Evolutionary conservation across 1,140 invertebrate genomes (phyloP), one percentile per base, ranked within the genome.

Genomic region (Bombus ignitus): DNA sequence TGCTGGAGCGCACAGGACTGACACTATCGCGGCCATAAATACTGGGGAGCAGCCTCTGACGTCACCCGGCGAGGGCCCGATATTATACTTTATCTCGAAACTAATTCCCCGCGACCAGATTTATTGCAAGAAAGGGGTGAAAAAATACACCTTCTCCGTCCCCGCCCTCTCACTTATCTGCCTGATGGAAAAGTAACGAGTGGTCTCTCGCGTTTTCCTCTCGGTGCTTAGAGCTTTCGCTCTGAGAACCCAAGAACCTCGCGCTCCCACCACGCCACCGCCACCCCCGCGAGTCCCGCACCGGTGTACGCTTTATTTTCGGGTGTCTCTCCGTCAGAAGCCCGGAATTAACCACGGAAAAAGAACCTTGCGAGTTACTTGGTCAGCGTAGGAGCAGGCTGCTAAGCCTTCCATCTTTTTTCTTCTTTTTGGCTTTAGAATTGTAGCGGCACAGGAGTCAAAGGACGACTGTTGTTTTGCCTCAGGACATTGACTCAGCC

Each of bases 31-130:
- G 88, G 85, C 89, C 92, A 93, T 93, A 93, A 93, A 93, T 93
- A 93, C 89, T 91, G 87, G 89, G 91, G 87, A 91, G 90, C 89
- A 93, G 93, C 91, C 93, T 93, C 93, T 93, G 93, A 93, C 93
- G 93, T 93, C 93, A 93, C 90, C 92, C 86, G 86, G 87, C 90
- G 91, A 92, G 91, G 92, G 93, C 90, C 92, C 92, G 93, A 93
- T 93, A 93, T 93, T 93, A 93, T 93, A 93, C 93, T 93, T 93
- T 93, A 93, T 93, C 93, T 93, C 92, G 89, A 93, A 93, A 93
- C 93, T 93, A 93, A 93, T 93, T 93, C 93, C 90, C 93, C 91
- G 92, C 92, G 92, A 90, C 89, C 92, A 93, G 93, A 93, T 93
- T 93, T 93, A 93, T 93, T 93, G 92, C 93, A 93, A 93, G 92